These are phyloP conservation scores for Phymanthus crucifer DNA, from an alignment of 92 coral and sea anemone genomes.

Conservation along the genomic window DNA sequence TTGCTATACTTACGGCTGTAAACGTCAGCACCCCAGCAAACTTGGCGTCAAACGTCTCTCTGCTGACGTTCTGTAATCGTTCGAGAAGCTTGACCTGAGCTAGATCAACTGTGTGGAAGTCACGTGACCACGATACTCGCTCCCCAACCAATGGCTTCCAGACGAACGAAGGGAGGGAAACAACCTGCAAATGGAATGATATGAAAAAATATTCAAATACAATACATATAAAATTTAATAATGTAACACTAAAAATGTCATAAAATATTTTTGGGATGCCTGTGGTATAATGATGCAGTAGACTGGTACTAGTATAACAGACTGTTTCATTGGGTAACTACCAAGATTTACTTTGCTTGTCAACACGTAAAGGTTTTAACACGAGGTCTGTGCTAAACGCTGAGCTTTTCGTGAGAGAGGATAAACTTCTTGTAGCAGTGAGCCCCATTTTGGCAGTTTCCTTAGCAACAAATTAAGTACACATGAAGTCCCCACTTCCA, in stretches of 20 bases:
- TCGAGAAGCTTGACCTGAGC: conserved; percentile 91
- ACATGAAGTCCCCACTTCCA: no score
- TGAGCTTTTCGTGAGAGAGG: no score
- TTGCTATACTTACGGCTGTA: conserved; percentile 63
- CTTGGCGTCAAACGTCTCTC: conserved; percentile 78
- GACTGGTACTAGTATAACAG: background rate
- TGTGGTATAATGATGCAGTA: background rate
- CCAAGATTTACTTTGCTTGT: background rate
- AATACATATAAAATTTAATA: no score
- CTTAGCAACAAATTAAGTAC: no score
- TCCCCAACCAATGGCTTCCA: conserved; percentile 97
- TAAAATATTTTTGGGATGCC: background rate
- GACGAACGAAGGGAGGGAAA: conserved; percentile 83
- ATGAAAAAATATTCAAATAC: background rate
- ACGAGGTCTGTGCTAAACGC: no score
- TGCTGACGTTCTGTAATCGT: conserved; percentile 71
- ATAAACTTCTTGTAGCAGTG: no score
- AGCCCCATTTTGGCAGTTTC: no score
- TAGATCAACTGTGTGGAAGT: conserved; percentile 84
- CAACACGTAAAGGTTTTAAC: no score
- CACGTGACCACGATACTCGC: conserved; percentile 93
- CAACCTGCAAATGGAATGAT: conserved; percentile 36
- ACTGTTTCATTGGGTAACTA: background rate
- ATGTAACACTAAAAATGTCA: no score
- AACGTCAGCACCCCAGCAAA: conserved; percentile 86